Base-by-base conservation (phyloP, 2,113 vertebrate genomes). In the Myodes glareolus region DNA sequence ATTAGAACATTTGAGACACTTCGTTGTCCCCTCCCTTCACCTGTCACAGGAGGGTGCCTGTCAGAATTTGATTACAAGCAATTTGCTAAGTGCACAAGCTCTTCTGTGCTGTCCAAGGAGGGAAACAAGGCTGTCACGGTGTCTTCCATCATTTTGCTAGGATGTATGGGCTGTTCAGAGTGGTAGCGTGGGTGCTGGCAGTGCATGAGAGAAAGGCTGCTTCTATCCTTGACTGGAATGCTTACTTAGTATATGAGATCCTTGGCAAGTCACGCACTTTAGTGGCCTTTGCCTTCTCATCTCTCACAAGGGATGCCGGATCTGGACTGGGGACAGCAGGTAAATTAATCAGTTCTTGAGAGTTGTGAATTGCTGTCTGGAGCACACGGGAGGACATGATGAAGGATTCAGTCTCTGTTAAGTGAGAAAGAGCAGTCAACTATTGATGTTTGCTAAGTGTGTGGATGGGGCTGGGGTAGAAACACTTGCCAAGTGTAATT, bases 1-100 rank as follows among this genome's bases (percentile, higher is more conserved):
- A 36, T 92, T 50, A 94, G 75, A 95, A 47, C 77, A 12, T 84
- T 96, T 87, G 42, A 95, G 61, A 75, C 52, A 21, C 65, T 80
- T 85, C 7, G 17, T 50, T 67, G 29, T 50, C 2, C 36, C 16
- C n/a, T 1, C 25, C 14, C 73, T 95, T 96, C 77, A 92, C 85
- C 47, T 97, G 61, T 67, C 52, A 88, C 58, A 68, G 90, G 65
- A 86, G 25, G 42, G 33, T 31, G 5, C 25, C 68, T 94, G 72
- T 75, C 47, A 63, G 58, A 93, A 73, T 94, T 94, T 68, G 58
- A 36, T 88, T 68, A 65, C n/a, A 63, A 81, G 42, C 81, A 55
- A 68, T 80, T 90, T 81, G 50, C 81, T 72, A 47, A 85, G 36
- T 72, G 67, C 21, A 87, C 36, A 6, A 23, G 33, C 50, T 29